Evolutionary conservation across 2,888 invertebrate species (phyloP), one percentile per base, ranked within the genome.

Genomic region (Andrena marginata): DNA sequence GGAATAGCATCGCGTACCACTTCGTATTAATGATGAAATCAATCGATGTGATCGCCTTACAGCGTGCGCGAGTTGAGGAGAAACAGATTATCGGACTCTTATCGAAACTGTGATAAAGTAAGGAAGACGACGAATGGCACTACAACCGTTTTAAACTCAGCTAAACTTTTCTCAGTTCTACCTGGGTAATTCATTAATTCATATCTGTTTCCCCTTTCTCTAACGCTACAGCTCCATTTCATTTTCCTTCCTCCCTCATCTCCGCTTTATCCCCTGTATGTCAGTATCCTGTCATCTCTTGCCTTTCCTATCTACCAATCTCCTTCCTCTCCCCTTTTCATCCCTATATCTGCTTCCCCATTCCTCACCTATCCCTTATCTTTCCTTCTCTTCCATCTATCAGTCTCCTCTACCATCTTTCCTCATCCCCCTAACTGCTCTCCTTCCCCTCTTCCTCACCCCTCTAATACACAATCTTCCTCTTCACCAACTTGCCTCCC

Each of bases 81-180:
- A 74, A 59, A 42, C 10, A 74, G 42, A 48, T 59, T 67, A 74
- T 59, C 59, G 48, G n/a, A 10, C 23, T 23, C 59, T 59, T 48
- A 74, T 26, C 59, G 20, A 67, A 67, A 67, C 23, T 7, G 23
- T 10, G 31, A 74, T 74, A 67, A 67, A 42, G 42, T 10, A 59
- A 56, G 48, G 49, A 65, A 48, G 29, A 35, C 10, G 35, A 35
- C 2, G 35, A 65, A n/a, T 2, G 31, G 23, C 29, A 26, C 42
- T 42, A 29, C 48, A 42, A 29, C 10, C 48, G 16, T 20, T 13
- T 35, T 1, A 13, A 13, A 42, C 13, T 29, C 65, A 7, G n/a
- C 20, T 49, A n/a, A 65, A 49, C 65, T 16, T 1, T 29, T 8
- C 6, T 65, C 60, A 49, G 33, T 23, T 29, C 48, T 60, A n/a